Evolutionary conservation across 2,797 vertebrate genomes (phyloP).

Genomic region (Falco rusticolus): DNA sequence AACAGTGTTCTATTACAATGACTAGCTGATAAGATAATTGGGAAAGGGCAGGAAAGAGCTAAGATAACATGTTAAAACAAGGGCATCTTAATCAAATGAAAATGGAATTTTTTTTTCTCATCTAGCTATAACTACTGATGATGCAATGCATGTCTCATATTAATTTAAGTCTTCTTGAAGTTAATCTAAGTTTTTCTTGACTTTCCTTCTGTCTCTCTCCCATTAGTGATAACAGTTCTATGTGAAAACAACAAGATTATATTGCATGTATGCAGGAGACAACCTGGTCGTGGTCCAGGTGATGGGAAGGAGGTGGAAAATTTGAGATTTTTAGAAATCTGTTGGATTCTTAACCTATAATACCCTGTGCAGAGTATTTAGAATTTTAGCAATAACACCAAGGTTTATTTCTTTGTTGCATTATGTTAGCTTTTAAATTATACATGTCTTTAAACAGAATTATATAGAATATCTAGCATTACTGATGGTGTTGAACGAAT

Average conservation of each 20-base stretch:
- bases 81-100: neutral
- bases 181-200: neutral
- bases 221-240: neutral
- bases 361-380: neutral
- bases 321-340: neutral
- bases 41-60: neutral
- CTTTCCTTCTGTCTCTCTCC: neutral
- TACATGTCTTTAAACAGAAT: neutral
- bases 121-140: neutral
- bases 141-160: neutral
- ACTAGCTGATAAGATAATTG: slow-evolving; percentile 21
- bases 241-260: neutral
- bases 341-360: neutral
- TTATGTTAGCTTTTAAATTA: neutral
- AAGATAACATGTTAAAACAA: neutral
- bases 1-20: neutral
- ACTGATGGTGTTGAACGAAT: neutral
- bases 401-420: neutral
- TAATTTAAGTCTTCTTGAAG: neutral
- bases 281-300: neutral
- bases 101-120: neutral
- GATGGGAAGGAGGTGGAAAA: neutral
- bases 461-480: neutral
- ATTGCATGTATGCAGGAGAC: neutral
- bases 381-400: neutral